These are phyloP conservation scores for Porites rus DNA, from an alignment of 92 coral and sea anemone genomes.

Conservation along the genomic window DNA sequence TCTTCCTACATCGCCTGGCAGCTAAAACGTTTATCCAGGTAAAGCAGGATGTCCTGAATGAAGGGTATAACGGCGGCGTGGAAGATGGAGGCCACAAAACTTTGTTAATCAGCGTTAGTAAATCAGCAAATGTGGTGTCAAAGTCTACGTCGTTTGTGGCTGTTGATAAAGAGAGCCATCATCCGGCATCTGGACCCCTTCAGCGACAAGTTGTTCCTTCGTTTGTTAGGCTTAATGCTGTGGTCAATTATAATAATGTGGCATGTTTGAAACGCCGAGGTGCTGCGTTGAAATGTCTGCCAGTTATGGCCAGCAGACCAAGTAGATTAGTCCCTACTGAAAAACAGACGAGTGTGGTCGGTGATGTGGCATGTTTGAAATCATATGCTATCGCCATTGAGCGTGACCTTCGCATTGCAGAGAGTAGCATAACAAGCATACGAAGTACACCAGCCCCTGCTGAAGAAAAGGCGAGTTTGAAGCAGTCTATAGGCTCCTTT, in stretches of 20 bases:
- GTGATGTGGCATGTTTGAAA: too few relatives aligned
- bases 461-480: neutral
- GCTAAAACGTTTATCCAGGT: conserved; percentile 75
- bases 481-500: neutral
- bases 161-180: conserved; percentile 70
- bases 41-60: conserved; percentile 52
- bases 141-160: conserved; percentile 84
- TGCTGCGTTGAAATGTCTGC: too few relatives aligned
- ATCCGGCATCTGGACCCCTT: conserved; percentile 44
- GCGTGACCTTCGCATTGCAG: too few relatives aligned
- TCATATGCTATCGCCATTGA: too few relatives aligned
- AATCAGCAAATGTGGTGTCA: conserved; percentile 77
- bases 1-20: conserved; percentile 72
- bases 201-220: neutral
- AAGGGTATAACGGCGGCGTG: neutral
- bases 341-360: too few relatives aligned
- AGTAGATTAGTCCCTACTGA: too few relatives aligned
- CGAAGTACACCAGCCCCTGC: neutral
- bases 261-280: too few relatives aligned
- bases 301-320: too few relatives aligned
- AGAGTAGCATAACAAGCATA: too few relatives aligned
- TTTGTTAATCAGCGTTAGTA: conserved; percentile 67
- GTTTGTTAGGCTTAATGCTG: neutral
- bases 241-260: too few relatives aligned
- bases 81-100: conserved; percentile 23